Base-by-base conservation (phyloP, 35 echinoderm and acorn worm species). In the Ophioderma brevispina region DNA sequence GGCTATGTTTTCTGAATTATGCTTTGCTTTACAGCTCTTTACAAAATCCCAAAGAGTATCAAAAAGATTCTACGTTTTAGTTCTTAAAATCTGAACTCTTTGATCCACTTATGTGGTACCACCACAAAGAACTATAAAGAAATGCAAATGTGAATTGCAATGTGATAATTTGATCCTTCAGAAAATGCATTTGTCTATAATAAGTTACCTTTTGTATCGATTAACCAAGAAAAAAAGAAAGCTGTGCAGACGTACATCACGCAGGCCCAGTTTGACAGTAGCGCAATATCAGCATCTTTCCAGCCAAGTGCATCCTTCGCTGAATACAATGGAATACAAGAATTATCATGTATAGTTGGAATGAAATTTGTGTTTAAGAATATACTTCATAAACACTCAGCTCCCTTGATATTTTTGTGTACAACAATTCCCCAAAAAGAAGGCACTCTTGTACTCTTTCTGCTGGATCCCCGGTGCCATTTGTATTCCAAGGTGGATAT, bases 181-280 rank as follows among this genome's bases (percentile, higher is more conserved):
- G n/a, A n/a, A n/a, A n/a, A n/a, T n/a, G n/a, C n/a, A n/a, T n/a
- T n/a, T n/a, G n/a, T n/a, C n/a, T n/a, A n/a, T n/a, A n/a, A n/a
- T n/a, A n/a, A n/a, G n/a, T 46, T 46, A 96, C 94, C 94, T 96
- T 92, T 96, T 14, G 75, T 77, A 70, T 92, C 86, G 21, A 96
- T 46, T 25, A 96, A 56, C 87, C 91, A 96, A 3, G 90, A 92
- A 33, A 96, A 96, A 37, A 90, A 40, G 59, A 90, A 87, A n/a
- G 80, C 91, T 28, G 94, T 80, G 35, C 87, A n/a, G 31, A 92
- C 37, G 59, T 77, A 96, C 4, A 82, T 86, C n/a, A 96, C 90
- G 35, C 90, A 79, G 18, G 90, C 94, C 94, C 94, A 96, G 75
- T 96, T 96, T 38, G 85, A 89, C 32, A 92, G 59, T 25, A 92